phyloP scores from a whole-genome alignment of 1,140 invertebrate genomes.

The Colletes latitarsis region DNA sequence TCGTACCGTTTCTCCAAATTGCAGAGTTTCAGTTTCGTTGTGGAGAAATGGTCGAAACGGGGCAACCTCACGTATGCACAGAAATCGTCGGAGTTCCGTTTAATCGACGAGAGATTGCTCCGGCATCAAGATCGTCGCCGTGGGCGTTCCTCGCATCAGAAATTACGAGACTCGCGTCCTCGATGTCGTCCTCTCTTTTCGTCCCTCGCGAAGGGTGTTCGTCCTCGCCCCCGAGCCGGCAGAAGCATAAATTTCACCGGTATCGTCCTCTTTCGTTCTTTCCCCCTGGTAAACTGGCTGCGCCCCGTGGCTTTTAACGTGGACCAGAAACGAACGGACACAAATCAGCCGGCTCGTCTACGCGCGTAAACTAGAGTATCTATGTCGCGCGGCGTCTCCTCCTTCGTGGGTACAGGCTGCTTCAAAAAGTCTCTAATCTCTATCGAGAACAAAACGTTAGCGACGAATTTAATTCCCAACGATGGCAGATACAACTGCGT shows the following conservation, averaged over 20 bases:
- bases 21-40: no score
- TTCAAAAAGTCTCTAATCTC: no score
- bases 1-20: no score
- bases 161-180: constrained; percentile 55
- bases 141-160: constrained; percentile 50
- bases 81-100: constrained; percentile 26
- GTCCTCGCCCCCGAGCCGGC: constrained; percentile 34
- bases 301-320: constrained; percentile 44
- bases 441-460: no score
- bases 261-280: constrained; percentile 27
- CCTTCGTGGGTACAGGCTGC: background rate
- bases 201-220: constrained; percentile 12
- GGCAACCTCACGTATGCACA: no score
- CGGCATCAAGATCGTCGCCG: constrained; percentile 47
- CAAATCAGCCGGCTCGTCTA: constrained; percentile 10
- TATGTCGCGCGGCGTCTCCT: background rate
- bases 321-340: constrained; percentile 15
- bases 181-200: constrained; percentile 30
- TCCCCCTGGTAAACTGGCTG: constrained; percentile 10
- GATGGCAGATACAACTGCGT: no score
- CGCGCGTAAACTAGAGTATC: constrained; percentile 39
- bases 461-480: no score
- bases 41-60: no score
- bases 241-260: constrained; percentile 52
- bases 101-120: constrained; percentile 44